Evolutionary conservation across 2,888 invertebrate species (phyloP).

Genomic region (Ypsolopha sequella): DNA sequence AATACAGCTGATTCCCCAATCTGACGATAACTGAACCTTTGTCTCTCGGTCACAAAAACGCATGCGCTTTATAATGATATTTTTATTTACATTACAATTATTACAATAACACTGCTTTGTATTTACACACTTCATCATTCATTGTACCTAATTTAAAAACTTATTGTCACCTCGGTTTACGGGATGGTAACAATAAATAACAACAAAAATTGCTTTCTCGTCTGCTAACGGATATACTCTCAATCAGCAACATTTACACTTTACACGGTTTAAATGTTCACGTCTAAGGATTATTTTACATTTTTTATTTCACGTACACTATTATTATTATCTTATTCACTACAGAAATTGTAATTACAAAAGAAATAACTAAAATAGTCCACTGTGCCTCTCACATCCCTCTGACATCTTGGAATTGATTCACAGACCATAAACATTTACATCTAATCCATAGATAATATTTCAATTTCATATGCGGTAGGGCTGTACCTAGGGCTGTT

Average conservation of each 20-base stretch:
- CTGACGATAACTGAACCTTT: conserved; percentile 74
- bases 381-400: background rate
- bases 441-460: background rate
- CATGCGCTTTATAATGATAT: conserved; percentile 68
- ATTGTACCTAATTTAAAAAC: background rate
- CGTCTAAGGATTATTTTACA: too few relatives aligned
- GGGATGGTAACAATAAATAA: conserved; percentile 46
- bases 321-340: background rate
- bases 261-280: conserved; percentile 10
- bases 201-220: conserved; percentile 34
- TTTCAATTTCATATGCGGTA: background rate
- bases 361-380: background rate
- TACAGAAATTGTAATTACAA: background rate
- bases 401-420: conserved; percentile 54
- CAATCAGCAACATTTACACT: conserved; percentile 15
- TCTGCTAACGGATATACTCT: conserved; percentile 17
- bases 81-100: conserved; percentile 67
- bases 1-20: conserved; percentile 71
- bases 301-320: too few relatives aligned
- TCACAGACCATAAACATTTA: background rate
- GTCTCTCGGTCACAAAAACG: conserved; percentile 69
- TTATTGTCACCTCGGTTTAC: conserved; percentile 23
- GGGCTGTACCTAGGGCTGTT: too few relatives aligned
- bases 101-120: background rate
- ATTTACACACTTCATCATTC: background rate